phyloP scores from a whole-genome alignment of 30 jellyfish, hydroid and myxozoan genomes.

The Hydra vulgaris region DNA sequence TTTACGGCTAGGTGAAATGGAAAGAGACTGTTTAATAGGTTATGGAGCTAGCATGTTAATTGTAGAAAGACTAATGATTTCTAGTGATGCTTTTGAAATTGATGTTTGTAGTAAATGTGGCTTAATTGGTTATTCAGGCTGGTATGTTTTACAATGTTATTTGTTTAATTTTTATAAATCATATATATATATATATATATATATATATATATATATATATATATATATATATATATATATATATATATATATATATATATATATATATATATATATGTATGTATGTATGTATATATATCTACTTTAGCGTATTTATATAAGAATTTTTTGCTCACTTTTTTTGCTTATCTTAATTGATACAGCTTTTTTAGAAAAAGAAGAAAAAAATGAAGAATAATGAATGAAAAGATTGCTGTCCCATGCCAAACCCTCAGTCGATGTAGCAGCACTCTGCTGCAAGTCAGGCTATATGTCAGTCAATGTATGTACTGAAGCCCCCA shows the following conservation, averaged over 20 bases:
- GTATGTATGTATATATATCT: too few relatives aligned
- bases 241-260: too few relatives aligned
- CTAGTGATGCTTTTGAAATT: slow-evolving; percentile 97
- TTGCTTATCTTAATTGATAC: too few relatives aligned
- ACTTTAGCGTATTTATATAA: neutral
- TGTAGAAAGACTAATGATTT: slow-evolving; percentile 89
- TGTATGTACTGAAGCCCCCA: too few relatives aligned
- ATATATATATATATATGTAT: too few relatives aligned
- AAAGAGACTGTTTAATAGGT: slow-evolving; percentile 96
- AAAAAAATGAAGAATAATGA: too few relatives aligned
- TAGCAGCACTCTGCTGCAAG: too few relatives aligned
- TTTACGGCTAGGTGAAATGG: slow-evolving; percentile 99
- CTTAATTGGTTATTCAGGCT: slow-evolving; percentile 93
- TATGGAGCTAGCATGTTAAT: slow-evolving; percentile 98
- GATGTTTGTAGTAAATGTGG: slow-evolving; percentile 99
- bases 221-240: neutral
- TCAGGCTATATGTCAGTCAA: too few relatives aligned
- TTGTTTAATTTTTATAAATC: neutral
- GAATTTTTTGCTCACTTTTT: too few relatives aligned
- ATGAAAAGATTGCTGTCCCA: too few relatives aligned
- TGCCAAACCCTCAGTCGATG: too few relatives aligned
- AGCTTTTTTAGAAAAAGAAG: too few relatives aligned
- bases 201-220: neutral
- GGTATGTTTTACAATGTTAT: slow-evolving; percentile 34
- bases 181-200: neutral